Evolutionary conservation across 2,113 vertebrate genomes (phyloP), one percentile per base, ranked within the genome.

Genomic region (Oryzias woworae): DNA sequence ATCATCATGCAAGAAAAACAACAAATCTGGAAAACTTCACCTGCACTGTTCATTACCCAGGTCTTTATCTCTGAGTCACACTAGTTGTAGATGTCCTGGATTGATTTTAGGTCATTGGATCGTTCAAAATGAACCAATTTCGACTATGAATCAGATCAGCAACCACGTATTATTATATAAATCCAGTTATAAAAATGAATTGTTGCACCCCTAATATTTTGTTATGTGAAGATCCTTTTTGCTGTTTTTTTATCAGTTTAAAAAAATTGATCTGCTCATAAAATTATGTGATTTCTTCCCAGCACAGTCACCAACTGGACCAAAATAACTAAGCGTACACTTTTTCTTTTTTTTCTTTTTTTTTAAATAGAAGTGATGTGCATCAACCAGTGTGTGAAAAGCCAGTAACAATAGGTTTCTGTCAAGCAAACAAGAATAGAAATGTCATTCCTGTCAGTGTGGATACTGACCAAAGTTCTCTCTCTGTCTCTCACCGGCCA

Each of bases 381-480:
- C 78, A 91, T 90, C 84, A 90, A 89, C 67, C 73, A 78, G 69
- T 8, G 36, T 69, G 80, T 67, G 81, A 90, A 84, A 74, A 88
- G 78, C 64, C 60, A 48, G 79, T 73, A 92, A 90, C 91, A 92
- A 91, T 87, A 84, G 84, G 57, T 75, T 84, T 86, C 89, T 91
- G 92, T 92, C 91, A 92, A 86, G 66, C 73, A 72, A 88, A 84
- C 80, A 79, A 88, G 90, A 90, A 88, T 80, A 82, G 80, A 92
- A 92, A 92, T 92, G 89, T 89, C 90, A 92, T 52, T 80, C 80
- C 85, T 91, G 86, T 88, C 87, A 90, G 78, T 50, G 71, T 53
- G 72, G 72, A 88, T 82, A 80, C 84, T 85, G 85, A 86, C 87
- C 90, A 84, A 87, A 89, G 87, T 88, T 90, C 82, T 85, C 67